Percentiles rank a stretch among this genome's conserved stretches.
phyloP scores from a whole-genome alignment of 1,140 invertebrate species.

The Acyrthosiphon pisum region DNA sequence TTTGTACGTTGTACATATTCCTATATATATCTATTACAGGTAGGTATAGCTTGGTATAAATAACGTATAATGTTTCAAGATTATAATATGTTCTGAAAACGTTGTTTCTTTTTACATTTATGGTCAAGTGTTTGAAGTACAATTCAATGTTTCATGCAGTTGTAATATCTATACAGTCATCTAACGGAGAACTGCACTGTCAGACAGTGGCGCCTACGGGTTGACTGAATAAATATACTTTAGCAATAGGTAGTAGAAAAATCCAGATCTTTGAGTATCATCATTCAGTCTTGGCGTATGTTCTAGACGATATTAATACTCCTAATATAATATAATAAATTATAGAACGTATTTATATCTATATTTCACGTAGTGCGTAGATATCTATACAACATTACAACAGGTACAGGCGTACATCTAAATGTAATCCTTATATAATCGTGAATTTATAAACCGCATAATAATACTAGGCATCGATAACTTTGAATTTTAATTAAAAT shows the following conservation, averaged over 20 bases:
- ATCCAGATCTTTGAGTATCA: constrained; percentile 1
- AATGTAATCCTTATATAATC: background rate
- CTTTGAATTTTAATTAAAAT: background rate
- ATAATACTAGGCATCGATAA: background rate
- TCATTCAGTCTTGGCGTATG: background rate
- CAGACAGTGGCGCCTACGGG: constrained; percentile 46
- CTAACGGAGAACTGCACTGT: constrained; percentile 35
- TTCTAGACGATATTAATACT: background rate
- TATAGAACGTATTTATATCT: background rate
- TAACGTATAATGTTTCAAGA: constrained; percentile 26
- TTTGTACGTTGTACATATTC: background rate
- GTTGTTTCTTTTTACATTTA: constrained; percentile 38
- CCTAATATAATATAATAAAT: background rate
- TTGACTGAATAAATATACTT: constrained; percentile 30
- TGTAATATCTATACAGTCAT: constrained; percentile 28
- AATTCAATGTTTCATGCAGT: constrained; percentile 39
- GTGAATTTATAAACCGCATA: background rate
- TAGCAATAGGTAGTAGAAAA: constrained; percentile 26
- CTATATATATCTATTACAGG: background rate
- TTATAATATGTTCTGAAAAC: constrained; percentile 39
- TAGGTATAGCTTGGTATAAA: background rate
- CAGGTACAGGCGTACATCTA: too few relatives aligned
- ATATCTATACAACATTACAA: background rate
- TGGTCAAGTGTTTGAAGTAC: constrained; percentile 42
- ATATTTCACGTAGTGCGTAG: background rate